Percentiles rank a stretch among this genome's conserved stretches.
Conservation (phyloP, 2,888 invertebrate species). For the Ochlodes sylvanus region DNA sequence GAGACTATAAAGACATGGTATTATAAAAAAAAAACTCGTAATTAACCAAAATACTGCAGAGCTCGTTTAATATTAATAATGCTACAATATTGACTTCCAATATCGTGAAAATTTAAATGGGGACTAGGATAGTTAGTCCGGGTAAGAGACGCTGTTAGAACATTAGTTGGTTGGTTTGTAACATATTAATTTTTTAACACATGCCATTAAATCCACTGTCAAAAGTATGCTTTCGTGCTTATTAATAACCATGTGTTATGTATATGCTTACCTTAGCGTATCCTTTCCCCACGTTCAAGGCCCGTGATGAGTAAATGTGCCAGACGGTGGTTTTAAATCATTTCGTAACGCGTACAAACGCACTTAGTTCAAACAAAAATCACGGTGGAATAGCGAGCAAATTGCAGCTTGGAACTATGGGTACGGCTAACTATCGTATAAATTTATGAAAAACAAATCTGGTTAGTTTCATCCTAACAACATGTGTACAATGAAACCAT, state of each 20-base stretch:
- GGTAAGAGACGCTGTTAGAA: no score
- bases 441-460: slow-evolving; percentile 71
- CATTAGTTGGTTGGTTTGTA: no score
- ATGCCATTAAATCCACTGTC: no score
- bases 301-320: slow-evolving; percentile 22
- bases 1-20: no score
- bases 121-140: no score
- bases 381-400: slow-evolving; percentile 42
- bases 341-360: slow-evolving; percentile 29
- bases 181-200: no score
- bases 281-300: slow-evolving; percentile 34
- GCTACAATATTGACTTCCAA: no score
- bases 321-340: slow-evolving; percentile 47
- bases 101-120: slow-evolving; percentile 1
- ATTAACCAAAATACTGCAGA: no score
- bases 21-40: no score
- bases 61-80: no score
- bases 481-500: slow-evolving; percentile 66
- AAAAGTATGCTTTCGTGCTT: neutral
- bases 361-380: slow-evolving; percentile 48
- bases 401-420: slow-evolving; percentile 45
- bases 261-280: neutral
- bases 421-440: slow-evolving; percentile 63
- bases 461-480: slow-evolving; percentile 65
- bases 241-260: neutral